A percentile compares a stretch with the other conserved stretches of the same genome.
These are phyloP conservation scores for Cyanoliseus patagonus DNA, from an alignment of 2,113 vertebrate species.

Conservation along the genomic window DNA sequence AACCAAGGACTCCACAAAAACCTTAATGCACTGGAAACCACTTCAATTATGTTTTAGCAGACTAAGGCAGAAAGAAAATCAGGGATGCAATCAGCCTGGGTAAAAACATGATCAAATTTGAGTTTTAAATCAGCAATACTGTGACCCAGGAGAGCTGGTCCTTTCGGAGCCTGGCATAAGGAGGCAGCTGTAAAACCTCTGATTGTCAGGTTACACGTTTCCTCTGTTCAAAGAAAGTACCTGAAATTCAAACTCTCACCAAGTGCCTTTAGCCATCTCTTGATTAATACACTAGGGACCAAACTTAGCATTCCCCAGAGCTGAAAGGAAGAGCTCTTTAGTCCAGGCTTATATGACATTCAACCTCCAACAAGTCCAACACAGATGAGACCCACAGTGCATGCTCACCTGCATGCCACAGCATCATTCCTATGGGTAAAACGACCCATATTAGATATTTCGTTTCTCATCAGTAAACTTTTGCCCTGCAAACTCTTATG, in stretches of 20 bases:
- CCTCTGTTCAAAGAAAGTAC: not conserved
- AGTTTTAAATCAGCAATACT: not conserved
- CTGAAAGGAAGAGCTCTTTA: not conserved
- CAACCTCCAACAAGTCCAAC: accelerated
- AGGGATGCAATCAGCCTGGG: not conserved
- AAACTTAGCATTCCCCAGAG: not conserved
- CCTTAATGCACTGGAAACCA: not conserved
- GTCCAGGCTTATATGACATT: not conserved
- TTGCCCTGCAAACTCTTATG: not conserved
- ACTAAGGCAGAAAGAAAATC: not conserved
- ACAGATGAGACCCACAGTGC: not conserved
- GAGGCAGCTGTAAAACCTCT: not conserved
- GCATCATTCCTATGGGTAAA: not conserved
- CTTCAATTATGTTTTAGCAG: not conserved
- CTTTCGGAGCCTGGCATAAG: not conserved
- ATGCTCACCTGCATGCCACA: not conserved
- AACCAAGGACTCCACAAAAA: not conserved
- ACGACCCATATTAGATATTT: accelerated
- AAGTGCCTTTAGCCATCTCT: not conserved
- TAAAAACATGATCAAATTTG: not conserved
- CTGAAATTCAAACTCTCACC: not conserved
- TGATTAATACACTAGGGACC: not conserved
- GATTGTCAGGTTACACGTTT: accelerated
- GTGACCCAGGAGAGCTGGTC: not conserved
- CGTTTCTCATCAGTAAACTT: not conserved